These are phyloP conservation scores for Setophaga kirtlandii DNA, from an alignment of 2,113 vertebrate species.

Conservation along the genomic window DNA sequence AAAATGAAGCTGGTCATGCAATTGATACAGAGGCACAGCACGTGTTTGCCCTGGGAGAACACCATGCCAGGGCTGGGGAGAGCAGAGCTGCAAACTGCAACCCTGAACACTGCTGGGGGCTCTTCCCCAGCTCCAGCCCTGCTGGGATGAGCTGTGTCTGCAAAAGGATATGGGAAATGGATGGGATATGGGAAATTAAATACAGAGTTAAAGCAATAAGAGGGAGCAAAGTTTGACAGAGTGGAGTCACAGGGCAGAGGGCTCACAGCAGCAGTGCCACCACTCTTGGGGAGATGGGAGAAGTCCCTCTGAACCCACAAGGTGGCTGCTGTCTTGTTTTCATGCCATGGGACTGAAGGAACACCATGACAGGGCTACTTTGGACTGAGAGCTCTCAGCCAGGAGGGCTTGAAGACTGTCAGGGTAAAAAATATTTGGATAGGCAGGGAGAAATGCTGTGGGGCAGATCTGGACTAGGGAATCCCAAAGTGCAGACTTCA, in stretches of 20 bases:
- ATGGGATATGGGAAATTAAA: background rate
- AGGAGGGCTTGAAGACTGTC: background rate
- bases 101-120: background rate
- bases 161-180: background rate
- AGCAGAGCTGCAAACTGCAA: background rate
- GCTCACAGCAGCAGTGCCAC: background rate
- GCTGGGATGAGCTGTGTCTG: background rate
- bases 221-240: background rate
- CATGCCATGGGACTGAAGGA: background rate
- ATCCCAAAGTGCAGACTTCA: background rate
- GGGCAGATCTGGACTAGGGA: background rate
- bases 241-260: background rate
- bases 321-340: background rate
- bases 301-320: background rate
- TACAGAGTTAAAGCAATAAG: background rate
- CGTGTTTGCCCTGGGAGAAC: background rate
- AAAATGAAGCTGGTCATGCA: background rate
- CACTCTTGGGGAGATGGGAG: background rate
- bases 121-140: background rate
- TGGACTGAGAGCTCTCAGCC: background rate
- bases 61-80: rapidly evolving
- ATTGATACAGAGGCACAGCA: background rate
- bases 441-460: background rate
- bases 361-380: rapidly evolving
- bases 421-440: background rate